Conservation (phyloP, 2,797 vertebrate genomes). For the Aplochiton taeniatus region DNA sequence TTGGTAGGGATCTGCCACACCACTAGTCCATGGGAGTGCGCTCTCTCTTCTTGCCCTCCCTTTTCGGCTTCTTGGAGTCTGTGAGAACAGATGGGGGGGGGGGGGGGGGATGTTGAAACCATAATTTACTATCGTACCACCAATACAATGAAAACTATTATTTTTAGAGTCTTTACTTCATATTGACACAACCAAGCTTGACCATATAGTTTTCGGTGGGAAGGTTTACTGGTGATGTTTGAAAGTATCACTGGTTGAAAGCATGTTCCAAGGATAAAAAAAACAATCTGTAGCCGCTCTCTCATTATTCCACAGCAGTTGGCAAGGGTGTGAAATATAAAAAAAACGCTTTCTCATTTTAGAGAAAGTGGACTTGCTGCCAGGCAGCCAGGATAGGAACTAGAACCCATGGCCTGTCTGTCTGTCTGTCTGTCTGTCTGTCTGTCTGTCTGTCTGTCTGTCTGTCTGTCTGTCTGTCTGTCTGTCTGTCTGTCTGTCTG, state of each 20-base stretch:
- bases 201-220: too few relatives aligned
- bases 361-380: conserved; percentile 37
- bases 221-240: too few relatives aligned
- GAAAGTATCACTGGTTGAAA: too few relatives aligned
- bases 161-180: too few relatives aligned
- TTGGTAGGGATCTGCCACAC: conserved; percentile 12
- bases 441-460: not conserved
- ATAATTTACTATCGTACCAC: too few relatives aligned
- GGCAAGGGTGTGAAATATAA: not conserved
- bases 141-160: too few relatives aligned
- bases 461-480: conserved; percentile 1
- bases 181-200: too few relatives aligned
- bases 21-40: conserved; percentile 72
- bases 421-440: conserved; percentile 9
- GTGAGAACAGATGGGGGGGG: conserved; percentile 29
- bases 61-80: conserved; percentile 81
- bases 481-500: not conserved
- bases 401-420: conserved; percentile 25
- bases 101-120: not conserved
- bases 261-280: too few relatives aligned
- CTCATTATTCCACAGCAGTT: not conserved
- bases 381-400: conserved; percentile 51
- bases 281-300: too few relatives aligned
- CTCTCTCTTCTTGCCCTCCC: conserved; percentile 79
- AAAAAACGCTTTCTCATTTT: conserved; percentile 8